phyloP scores from a whole-genome alignment of 2,888 invertebrate genomes.

The Spodoptera littoralis region DNA sequence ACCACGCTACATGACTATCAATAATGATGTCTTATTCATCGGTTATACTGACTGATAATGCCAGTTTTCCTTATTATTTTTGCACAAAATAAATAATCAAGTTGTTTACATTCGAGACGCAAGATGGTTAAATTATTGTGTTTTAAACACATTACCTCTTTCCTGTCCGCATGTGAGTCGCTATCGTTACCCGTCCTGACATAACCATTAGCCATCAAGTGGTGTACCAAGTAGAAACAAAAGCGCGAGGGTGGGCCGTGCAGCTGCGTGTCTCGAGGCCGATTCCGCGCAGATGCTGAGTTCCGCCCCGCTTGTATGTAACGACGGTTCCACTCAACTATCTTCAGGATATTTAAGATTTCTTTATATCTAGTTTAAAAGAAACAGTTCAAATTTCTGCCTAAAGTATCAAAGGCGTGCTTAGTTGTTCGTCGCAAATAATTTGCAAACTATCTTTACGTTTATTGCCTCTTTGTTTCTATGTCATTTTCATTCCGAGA shows the following conservation, averaged over 20 bases:
- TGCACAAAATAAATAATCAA: too few relatives aligned
- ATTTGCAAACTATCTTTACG: conserved; percentile 3
- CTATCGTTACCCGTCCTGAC: conserved; percentile 51
- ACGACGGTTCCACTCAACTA: conserved; percentile 20
- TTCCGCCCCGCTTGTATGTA: conserved; percentile 55
- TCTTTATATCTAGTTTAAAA: too few relatives aligned
- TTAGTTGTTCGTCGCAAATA: conserved; percentile 3
- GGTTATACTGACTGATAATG: too few relatives aligned
- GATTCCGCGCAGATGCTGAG: conserved; percentile 71
- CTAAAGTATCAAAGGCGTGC: background rate
- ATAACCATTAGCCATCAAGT: conserved; percentile 54
- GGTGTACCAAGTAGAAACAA: conserved; percentile 65
- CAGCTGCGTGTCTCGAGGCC: conserved; percentile 70
- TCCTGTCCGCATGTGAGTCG: conserved; percentile 34
- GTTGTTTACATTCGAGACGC: too few relatives aligned
- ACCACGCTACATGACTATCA: too few relatives aligned
- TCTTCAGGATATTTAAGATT: conserved; percentile 5
- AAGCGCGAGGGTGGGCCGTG: conserved; percentile 68
- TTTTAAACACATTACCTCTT: conserved; percentile 23
- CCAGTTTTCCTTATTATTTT: too few relatives aligned
- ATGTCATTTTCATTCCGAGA: conserved; percentile 17
- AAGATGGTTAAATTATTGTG: conserved; percentile 23
- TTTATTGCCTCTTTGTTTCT: conserved; percentile 11
- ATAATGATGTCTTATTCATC: too few relatives aligned
- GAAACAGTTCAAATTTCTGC: background rate